phyloP scores from a whole-genome alignment of 2,888 invertebrate genomes.

The Cerceris ruficornis region DNA sequence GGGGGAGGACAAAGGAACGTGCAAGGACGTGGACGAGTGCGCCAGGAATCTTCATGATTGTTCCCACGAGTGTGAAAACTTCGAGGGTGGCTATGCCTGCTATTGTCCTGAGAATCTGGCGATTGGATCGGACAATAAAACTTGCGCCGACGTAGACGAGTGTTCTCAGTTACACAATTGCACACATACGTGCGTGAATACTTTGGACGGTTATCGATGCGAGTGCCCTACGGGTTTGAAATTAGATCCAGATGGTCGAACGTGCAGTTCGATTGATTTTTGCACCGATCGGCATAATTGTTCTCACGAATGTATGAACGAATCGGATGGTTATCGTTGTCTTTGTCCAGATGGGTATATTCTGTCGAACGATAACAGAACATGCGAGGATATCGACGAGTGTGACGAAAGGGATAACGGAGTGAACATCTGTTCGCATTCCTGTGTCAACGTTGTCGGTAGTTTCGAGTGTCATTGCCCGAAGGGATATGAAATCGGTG shows the following conservation, averaged over 20 bases:
- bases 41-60: slow-evolving; percentile 63
- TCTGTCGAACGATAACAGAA: slow-evolving; percentile 64
- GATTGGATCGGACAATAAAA: slow-evolving; percentile 69
- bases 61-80: slow-evolving; percentile 74
- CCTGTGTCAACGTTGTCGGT: slow-evolving; percentile 85
- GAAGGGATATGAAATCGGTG: slow-evolving; percentile 82
- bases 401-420: slow-evolving; percentile 78
- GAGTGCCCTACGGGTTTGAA: slow-evolving; percentile 83
- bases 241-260: slow-evolving; percentile 70
- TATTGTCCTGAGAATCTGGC: slow-evolving; percentile 81
- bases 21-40: slow-evolving; percentile 83
- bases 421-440: slow-evolving; percentile 73
- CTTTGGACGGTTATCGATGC: slow-evolving; percentile 83
- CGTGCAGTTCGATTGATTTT: slow-evolving; percentile 78
- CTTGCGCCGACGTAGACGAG: slow-evolving; percentile 76
- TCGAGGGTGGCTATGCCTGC: slow-evolving; percentile 82
- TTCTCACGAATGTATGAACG: slow-evolving; percentile 85
- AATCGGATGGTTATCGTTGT: slow-evolving; percentile 83
- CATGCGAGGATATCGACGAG: slow-evolving; percentile 82
- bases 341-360: slow-evolving; percentile 80
- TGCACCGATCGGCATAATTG: slow-evolving; percentile 85
- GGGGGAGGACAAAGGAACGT: slow-evolving; percentile 71
- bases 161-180: slow-evolving; percentile 67
- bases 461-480: slow-evolving; percentile 85
- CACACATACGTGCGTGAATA: slow-evolving; percentile 66